phyloP scores from a whole-genome alignment of 1,140 invertebrate genomes.

The Drosophila leontia region DNA sequence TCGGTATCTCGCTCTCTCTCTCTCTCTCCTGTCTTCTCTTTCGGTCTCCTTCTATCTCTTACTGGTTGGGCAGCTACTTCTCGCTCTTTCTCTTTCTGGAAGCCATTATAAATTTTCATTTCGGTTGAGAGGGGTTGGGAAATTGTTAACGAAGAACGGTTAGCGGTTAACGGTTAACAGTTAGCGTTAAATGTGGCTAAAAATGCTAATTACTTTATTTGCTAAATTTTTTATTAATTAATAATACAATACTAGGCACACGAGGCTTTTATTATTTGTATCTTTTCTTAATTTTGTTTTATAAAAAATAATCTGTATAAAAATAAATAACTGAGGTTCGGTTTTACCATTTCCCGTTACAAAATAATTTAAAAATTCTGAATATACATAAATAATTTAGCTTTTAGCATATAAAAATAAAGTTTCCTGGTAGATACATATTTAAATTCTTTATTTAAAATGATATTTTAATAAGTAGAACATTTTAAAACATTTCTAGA shows the following conservation, averaged over 20 bases:
- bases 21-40: not conserved
- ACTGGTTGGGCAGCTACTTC: not conserved
- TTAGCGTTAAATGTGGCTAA: not conserved
- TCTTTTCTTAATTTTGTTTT: no score
- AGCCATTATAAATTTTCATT: conserved; percentile 72
- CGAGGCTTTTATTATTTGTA: no score
- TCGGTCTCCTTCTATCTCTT: not conserved
- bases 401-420: no score
- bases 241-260: no score
- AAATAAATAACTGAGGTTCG: no score
- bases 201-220: not conserved
- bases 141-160: conserved; percentile 14
- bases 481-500: not conserved
- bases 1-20: conserved; percentile 7
- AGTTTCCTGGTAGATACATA: no score
- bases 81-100: conserved; percentile 39
- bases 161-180: not conserved
- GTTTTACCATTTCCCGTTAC: no score
- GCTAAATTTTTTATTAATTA: not conserved
- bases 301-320: no score
- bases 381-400: no score
- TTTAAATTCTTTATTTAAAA: no score
- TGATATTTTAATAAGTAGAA: no score
- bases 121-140: conserved; percentile 3
- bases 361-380: no score